These are phyloP conservation scores for Callyntrura guangdongensis DNA, from an alignment of 2,888 invertebrate species.

Conservation along the genomic window DNA sequence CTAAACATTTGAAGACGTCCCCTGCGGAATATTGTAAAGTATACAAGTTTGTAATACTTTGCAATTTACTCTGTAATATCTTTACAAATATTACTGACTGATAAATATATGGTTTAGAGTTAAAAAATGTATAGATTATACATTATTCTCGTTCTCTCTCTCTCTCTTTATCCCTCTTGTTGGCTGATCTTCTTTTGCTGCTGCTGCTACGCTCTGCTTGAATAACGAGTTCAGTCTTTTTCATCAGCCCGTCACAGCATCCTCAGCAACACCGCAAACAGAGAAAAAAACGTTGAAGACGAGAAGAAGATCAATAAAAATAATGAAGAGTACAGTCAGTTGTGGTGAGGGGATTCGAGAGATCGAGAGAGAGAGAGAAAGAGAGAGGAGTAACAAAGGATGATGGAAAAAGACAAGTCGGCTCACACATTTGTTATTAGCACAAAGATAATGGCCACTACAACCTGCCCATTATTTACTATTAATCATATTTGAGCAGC, in stretches of 20 bases:
- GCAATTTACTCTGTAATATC: slow-evolving; percentile 51
- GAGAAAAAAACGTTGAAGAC: slow-evolving; percentile 32
- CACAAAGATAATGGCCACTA: slow-evolving; percentile 80
- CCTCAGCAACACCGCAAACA: neutral
- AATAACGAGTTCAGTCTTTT: slow-evolving; percentile 53
- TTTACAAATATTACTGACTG: slow-evolving; percentile 56
- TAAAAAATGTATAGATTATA: slow-evolving; percentile 21
- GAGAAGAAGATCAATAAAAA: slow-evolving; percentile 56
- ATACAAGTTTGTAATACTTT: slow-evolving; percentile 57
- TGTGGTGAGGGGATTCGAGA: slow-evolving; percentile 2
- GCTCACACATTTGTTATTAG: slow-evolving; percentile 78
- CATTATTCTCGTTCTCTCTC: slow-evolving; percentile 30
- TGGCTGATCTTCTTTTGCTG: neutral
- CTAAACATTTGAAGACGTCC: slow-evolving; percentile 67
- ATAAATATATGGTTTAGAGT: slow-evolving; percentile 28
- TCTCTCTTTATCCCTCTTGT: neutral
- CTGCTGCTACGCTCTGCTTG: slow-evolving; percentile 14
- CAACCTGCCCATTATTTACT: slow-evolving; percentile 82
- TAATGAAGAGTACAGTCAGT: slow-evolving; percentile 35
- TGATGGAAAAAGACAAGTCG: slow-evolving; percentile 72
- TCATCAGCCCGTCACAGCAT: neutral
- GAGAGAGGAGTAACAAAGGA: slow-evolving; percentile 34
- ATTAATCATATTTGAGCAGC: slow-evolving; percentile 82
- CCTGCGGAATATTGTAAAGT: slow-evolving; percentile 47
- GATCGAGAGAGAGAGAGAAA: neutral